Evolutionary conservation across 2,797 vertebrate species (phyloP).

Genomic region (Leptatherina wallacei): DNA sequence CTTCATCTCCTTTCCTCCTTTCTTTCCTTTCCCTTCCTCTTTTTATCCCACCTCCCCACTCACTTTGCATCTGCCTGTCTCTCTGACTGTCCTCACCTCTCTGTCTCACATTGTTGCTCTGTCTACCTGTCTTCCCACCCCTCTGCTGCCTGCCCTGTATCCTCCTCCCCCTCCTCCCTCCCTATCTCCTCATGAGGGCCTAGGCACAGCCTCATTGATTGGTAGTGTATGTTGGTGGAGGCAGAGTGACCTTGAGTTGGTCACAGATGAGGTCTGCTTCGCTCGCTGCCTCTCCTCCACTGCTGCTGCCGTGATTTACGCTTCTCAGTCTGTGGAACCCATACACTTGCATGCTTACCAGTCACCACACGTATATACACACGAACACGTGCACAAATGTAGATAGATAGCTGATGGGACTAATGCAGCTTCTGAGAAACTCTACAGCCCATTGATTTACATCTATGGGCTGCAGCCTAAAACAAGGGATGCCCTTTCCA

Average conservation of each 20-base stretch:
- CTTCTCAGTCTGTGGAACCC: conserved; percentile 58
- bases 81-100: conserved; percentile 16
- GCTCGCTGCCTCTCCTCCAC: conserved; percentile 56
- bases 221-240: conserved; percentile 70
- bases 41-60: conserved; percentile 23
- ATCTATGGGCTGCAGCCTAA: conserved; percentile 10
- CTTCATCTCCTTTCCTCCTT: conserved; percentile 51
- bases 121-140: conserved; percentile 18
- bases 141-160: conserved; percentile 13
- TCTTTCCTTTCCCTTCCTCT: conserved; percentile 38
- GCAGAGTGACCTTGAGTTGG: conserved; percentile 78
- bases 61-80: conserved; percentile 15
- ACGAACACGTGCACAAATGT: conserved; percentile 14
- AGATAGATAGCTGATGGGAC: conserved; percentile 42
- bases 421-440: conserved; percentile 26
- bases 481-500: conserved; percentile 21
- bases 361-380: conserved; percentile 36
- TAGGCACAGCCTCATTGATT: conserved; percentile 77
- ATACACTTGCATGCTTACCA: conserved; percentile 40
- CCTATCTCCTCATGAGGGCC: conserved; percentile 59
- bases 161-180: conserved; percentile 18
- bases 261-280: conserved; percentile 70
- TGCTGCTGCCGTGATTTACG: conserved; percentile 63
- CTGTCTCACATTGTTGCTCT: conserved; percentile 51
- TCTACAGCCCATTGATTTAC: conserved; percentile 17